These are phyloP conservation scores for Nymphalis c-album DNA, from an alignment of 2,888 invertebrate genomes.

Conservation along the genomic window DNA sequence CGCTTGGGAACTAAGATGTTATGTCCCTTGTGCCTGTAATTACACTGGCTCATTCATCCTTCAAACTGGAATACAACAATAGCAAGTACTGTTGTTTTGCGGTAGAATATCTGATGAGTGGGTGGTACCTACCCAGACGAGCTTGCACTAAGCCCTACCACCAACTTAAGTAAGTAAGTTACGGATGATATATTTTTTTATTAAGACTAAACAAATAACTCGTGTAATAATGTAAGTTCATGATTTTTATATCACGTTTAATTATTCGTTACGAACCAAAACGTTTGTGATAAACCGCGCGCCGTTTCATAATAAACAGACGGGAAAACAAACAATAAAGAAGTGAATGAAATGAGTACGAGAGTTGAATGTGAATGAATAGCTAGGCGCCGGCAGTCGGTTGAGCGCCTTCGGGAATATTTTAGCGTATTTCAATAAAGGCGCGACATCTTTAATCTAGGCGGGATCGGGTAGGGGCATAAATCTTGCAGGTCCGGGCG, in stretches of 20 bases:
- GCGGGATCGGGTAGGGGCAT: constrained; percentile 76
- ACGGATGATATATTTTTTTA: background rate
- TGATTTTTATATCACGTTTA: constrained; percentile 18
- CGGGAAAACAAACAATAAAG: constrained; percentile 69
- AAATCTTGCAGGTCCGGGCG: constrained; percentile 80
- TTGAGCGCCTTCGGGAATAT: constrained; percentile 52
- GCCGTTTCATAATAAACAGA: constrained; percentile 58
- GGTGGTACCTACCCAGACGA: no score
- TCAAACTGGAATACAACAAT: no score
- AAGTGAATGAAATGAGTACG: constrained; percentile 69
- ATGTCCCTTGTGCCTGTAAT: no score
- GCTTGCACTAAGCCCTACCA: no score
- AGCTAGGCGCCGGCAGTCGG: constrained; percentile 37
- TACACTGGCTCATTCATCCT: no score
- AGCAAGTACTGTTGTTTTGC: no score
- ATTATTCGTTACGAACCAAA: constrained; percentile 37
- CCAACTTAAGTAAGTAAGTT: no score
- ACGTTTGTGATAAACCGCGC: constrained; percentile 52
- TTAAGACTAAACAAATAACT: background rate
- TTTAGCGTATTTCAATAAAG: constrained; percentile 78
- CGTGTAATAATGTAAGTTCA: background rate
- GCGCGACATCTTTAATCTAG: constrained; percentile 81
- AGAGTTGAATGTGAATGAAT: constrained; percentile 65
- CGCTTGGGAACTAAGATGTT: no score
- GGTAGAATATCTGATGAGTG: no score